A percentile compares a stretch with the other conserved stretches of the same genome.
Evolutionary conservation across 64 coral and sea anemone genomes (phyloP).

Genomic region (Pocillopora damicornis): DNA sequence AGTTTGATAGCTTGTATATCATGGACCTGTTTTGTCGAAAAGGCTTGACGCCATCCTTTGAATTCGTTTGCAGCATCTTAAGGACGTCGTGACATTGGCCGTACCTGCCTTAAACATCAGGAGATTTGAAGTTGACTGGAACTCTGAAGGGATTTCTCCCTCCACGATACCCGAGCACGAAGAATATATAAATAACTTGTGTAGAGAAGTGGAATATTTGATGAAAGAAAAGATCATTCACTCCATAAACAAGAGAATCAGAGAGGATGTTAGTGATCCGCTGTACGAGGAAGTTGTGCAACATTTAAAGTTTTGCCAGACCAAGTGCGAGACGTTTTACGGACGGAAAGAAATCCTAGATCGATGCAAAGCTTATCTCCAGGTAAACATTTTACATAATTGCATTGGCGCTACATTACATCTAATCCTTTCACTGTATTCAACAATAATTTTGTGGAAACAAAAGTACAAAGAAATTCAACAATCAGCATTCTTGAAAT

Average conservation of each 20-base stretch:
- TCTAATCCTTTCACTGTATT: too few relatives aligned
- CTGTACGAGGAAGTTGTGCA: constrained; percentile 65
- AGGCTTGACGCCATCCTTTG: too few relatives aligned
- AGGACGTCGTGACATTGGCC: constrained; percentile 22
- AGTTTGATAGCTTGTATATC: too few relatives aligned
- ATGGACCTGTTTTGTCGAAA: too few relatives aligned
- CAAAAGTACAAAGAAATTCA: too few relatives aligned
- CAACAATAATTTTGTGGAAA: too few relatives aligned
- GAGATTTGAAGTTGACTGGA: constrained; percentile 54
- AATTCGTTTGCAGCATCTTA: constrained; percentile 28
- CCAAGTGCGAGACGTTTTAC: constrained; percentile 63
- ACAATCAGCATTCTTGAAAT: too few relatives aligned
- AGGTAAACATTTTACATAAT: neutral
- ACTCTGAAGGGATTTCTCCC: constrained; percentile 23
- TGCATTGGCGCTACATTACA: neutral
- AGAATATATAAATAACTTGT: constrained; percentile 38
- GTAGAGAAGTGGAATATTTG: constrained; percentile 24
- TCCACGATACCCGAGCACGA: neutral
- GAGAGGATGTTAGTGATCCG: constrained; percentile 41
- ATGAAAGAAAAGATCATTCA: constrained; percentile 38
- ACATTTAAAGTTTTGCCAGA: constrained; percentile 62
- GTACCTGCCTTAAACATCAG: constrained; percentile 48
- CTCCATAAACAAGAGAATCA: constrained; percentile 29
- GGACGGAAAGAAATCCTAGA: constrained; percentile 41
- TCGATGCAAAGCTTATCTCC: constrained; percentile 20